Base-by-base conservation (phyloP, 1,140 invertebrate genomes). In the Macrobrachium nipponense region DNA sequence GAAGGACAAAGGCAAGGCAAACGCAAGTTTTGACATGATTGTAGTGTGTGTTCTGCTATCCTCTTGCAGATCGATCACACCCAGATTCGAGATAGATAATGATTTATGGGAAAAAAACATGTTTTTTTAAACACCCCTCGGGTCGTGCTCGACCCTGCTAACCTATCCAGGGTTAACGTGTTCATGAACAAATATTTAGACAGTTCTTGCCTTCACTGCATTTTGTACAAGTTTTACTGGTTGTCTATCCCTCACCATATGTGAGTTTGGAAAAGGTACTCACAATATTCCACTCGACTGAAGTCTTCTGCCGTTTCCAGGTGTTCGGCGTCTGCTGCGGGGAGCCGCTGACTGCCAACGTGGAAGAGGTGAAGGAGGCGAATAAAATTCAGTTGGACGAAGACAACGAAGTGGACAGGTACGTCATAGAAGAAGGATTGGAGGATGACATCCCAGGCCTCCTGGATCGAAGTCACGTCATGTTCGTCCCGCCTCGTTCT, bases 401-500 rank as follows among this genome's bases (percentile, higher is more conserved):
- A 20, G 70, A 73, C 17, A 43, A 36, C 17, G 70, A 73, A 36
- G 70, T 17, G 27, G 70, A 73, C 27, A 73, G 43, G 23, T 73
- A 73, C 27, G 11, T 36, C 0, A 43, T 43, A n/a, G n/a, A 27
- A 59, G 43, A 18, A 5, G 7, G 17, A 5, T 8, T 61, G 12
- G 60, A n/a, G 58, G 76, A 75, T 17, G 64, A 77, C 20, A 61
- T 43, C 1, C 83, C 83, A 87, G 83, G 27, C 76, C 85, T 78
- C 87, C 81, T 23, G 90, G 90, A 20, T 79, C 72, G 61, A 85
- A 88, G 66, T 88, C 90, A 14, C 88, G 89, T 23, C 76, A 90
- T 27, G 90, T 91, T 82, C 89, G 90, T 60, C 44, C 89, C 8
- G 0, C n/a, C n/a, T n/a, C n/a, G n/a, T n/a, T n/a, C n/a, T n/a